Evolutionary conservation across 2,113 vertebrate genomes (phyloP), one percentile per base, ranked within the genome.

Genomic region (Myotis lucifugus): DNA sequence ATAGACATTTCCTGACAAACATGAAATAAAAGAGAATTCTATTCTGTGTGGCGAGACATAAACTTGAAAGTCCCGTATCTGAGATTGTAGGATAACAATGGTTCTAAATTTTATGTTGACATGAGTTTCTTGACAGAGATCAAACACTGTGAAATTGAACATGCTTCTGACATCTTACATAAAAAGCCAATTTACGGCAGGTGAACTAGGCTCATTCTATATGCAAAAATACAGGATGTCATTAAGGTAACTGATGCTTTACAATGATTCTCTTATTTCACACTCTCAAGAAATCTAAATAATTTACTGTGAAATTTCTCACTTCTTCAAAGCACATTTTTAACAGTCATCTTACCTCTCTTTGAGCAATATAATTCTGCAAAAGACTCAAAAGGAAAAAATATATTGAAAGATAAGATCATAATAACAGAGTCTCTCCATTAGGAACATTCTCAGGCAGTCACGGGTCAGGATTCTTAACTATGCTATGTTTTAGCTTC

Each of bases 301-400:
- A 91, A 96, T 86, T 94, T 92, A 76, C 78, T 93, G 42, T 96
- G 78, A 95, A 91, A 3, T 48, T 93, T 95, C 64, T 96, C 69
- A 95, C 54, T 64, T 92, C 70, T 73, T 89, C 50, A 48, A 91
- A 93, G 52, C 10, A 52, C 14, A 59, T 86, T 93, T 93, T 56
- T 83, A 52, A 79, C 8, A 91, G 18, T 59, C 10, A 85, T 73
- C 19, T 34, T 66, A 70, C 46, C 19, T 95, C 2, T 40, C 27
- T 87, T 87, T 84, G 61, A 86, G 61, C 92, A 96, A 84, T 34
- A 27, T 27, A 83, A 42, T 76, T 8, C 3, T 79, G 29, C 52
- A 92, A 93, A 95, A 56, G 32, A 74, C 32, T 77, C 15, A 29
- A 67, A 89, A 56, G 27, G 25, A 69, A 18, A 85, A 61, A 66